phyloP scores from a whole-genome alignment of 2,888 invertebrate species.

The Hemithea aestivaria region DNA sequence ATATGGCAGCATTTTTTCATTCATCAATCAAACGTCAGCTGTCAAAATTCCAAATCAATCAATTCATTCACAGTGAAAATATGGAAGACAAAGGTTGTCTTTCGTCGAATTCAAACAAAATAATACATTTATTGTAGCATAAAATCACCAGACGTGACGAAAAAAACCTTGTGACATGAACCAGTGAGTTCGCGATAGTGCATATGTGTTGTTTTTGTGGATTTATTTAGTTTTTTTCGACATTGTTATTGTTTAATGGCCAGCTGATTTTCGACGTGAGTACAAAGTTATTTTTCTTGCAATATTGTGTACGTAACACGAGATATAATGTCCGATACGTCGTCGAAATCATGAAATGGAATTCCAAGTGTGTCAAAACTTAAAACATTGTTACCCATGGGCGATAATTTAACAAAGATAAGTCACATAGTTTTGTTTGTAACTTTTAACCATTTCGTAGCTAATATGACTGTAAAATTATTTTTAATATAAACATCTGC shows the following conservation, averaged over 20 bases:
- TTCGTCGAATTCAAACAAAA: conserved; percentile 20
- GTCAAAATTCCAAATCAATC: conserved; percentile 1
- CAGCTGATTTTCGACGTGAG: conserved; percentile 29
- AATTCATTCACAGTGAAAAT: conserved; percentile 23
- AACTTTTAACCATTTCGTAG: too few relatives aligned
- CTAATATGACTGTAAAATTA: too few relatives aligned
- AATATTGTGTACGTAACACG: not conserved
- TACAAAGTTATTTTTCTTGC: conserved; percentile 8
- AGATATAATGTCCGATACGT: not conserved
- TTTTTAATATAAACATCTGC: too few relatives aligned
- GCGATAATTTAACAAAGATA: too few relatives aligned
- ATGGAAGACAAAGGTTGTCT: conserved; percentile 24
- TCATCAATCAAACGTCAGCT: conserved; percentile 5
- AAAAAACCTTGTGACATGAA: conserved; percentile 32
- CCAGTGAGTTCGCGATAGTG: conserved; percentile 31
- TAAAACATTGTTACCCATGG: too few relatives aligned
- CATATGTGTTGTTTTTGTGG: conserved; percentile 30
- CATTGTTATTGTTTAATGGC: conserved; percentile 27
- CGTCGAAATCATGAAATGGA: too few relatives aligned
- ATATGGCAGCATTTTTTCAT: not conserved
- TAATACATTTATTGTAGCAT: conserved; percentile 24
- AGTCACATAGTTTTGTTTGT: too few relatives aligned
- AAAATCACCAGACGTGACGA: conserved; percentile 25
- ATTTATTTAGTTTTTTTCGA: conserved; percentile 29
- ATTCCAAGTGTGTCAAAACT: too few relatives aligned